Conservation (phyloP, 2,113 vertebrate genomes). For the Psophia crepitans region DNA sequence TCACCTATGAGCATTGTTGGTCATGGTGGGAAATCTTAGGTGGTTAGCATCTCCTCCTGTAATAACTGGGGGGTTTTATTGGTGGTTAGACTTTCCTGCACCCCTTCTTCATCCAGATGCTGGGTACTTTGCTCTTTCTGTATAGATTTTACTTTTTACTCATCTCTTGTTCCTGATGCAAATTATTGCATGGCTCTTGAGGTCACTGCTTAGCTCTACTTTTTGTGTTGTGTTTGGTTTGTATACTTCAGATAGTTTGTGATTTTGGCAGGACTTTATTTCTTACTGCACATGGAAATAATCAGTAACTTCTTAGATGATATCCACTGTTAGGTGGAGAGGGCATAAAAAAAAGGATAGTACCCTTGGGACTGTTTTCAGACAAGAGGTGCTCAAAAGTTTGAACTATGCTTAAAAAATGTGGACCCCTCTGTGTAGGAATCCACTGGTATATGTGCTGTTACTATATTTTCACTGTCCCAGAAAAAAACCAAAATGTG, state of each 20-base stretch:
- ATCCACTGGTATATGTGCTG: background rate
- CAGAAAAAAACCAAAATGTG: fast-evolving
- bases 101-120: background rate
- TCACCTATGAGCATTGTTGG: background rate
- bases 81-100: background rate
- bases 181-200: background rate
- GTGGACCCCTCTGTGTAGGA: background rate
- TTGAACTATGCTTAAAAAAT: background rate
- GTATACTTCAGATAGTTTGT: background rate
- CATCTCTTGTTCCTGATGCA: background rate
- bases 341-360: background rate
- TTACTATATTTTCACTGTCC: background rate
- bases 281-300: background rate
- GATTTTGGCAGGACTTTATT: background rate
- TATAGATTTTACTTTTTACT: background rate
- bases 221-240: background rate
- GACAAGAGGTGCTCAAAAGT: background rate
- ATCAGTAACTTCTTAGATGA: background rate
- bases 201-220: background rate
- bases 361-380: background rate
- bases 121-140: background rate
- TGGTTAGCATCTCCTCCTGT: background rate
- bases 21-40: background rate
- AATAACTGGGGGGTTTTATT: background rate
- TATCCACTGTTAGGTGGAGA: background rate